Evolutionary conservation across 2,113 vertebrate genomes (phyloP).

Genomic region (Otolemur garnettii): DNA sequence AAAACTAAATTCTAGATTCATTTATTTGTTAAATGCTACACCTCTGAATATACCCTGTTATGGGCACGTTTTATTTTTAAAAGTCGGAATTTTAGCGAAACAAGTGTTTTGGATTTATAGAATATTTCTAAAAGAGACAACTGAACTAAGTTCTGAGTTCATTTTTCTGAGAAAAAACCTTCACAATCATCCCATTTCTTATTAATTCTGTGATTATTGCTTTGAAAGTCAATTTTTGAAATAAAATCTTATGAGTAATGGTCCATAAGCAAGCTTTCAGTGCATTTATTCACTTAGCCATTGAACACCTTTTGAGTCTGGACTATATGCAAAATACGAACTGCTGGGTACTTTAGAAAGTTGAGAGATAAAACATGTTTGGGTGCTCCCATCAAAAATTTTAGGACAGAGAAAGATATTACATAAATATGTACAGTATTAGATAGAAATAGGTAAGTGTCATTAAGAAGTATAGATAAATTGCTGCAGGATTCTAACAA

Average conservation of each 20-base stretch:
- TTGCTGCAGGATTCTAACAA: neutral
- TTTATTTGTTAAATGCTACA: constrained; percentile 70
- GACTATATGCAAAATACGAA: constrained; percentile 13
- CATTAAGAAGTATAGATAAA: constrained; percentile 42
- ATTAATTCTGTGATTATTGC: constrained; percentile 40
- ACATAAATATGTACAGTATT: neutral
- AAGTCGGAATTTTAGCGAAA: constrained; percentile 70
- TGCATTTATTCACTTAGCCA: neutral
- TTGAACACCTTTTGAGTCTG: constrained; percentile 1
- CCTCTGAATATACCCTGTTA: constrained; percentile 74
- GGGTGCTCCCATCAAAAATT: neutral
- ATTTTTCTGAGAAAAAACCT: constrained; percentile 72
- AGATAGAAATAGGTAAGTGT: constrained; percentile 17
- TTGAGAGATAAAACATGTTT: constrained; percentile 35
- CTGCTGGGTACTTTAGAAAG: constrained; percentile 11
- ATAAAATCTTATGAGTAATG: constrained; percentile 55
- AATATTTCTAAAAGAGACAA: constrained; percentile 47
- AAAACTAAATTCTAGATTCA: constrained; percentile 65
- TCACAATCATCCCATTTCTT: constrained; percentile 74
- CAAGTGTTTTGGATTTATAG: constrained; percentile 62
- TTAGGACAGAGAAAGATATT: constrained; percentile 12
- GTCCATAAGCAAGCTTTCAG: constrained; percentile 59
- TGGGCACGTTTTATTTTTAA: constrained; percentile 64
- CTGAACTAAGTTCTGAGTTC: constrained; percentile 57
- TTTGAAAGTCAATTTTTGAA: constrained; percentile 72